A percentile compares a stretch with the other conserved stretches of the same genome.
Conservation (phyloP, 2,797 vertebrate genomes). For the Pipistrellus pipistrellus region DNA sequence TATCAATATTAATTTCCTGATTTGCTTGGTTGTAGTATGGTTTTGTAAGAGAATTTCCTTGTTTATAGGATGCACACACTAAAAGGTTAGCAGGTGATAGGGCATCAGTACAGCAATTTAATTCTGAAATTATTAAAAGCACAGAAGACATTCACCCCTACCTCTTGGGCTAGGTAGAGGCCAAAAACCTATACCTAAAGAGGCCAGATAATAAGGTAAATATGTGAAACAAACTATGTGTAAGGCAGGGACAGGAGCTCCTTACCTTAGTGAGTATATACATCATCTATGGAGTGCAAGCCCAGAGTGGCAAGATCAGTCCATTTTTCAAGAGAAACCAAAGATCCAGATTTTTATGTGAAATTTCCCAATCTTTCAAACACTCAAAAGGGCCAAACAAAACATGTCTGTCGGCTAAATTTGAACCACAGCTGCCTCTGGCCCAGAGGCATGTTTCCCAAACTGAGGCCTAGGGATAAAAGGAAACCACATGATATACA, state of each 20-base stretch:
- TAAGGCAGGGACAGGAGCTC: background rate
- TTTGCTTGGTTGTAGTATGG: background rate
- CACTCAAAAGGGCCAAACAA: conserved; percentile 71
- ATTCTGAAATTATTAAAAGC: background rate
- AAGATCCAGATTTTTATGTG: conserved; percentile 61
- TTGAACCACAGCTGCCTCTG: conserved; percentile 71
- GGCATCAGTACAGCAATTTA: conserved; percentile 43
- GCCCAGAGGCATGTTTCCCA: conserved; percentile 63
- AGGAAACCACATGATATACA: conserved; percentile 70
- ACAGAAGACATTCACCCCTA: background rate
- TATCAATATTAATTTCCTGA: background rate
- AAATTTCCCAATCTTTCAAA: conserved; percentile 73
- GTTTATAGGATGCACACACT: conserved; percentile 6
- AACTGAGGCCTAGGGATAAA: conserved; percentile 69
- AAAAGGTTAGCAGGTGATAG: background rate
- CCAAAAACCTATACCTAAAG: background rate
- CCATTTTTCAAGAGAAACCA: conserved; percentile 67
- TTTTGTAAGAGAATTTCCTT: background rate
- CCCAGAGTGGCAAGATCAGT: background rate
- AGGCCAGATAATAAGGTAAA: background rate
- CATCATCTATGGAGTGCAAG: conserved; percentile 40
- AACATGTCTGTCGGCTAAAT: conserved; percentile 70
- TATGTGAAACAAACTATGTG: background rate
- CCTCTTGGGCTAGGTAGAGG: background rate
- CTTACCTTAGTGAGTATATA: background rate